These are phyloP conservation scores for Crax fasciolata DNA, from an alignment of 2,797 vertebrate species.

Conservation along the genomic window DNA sequence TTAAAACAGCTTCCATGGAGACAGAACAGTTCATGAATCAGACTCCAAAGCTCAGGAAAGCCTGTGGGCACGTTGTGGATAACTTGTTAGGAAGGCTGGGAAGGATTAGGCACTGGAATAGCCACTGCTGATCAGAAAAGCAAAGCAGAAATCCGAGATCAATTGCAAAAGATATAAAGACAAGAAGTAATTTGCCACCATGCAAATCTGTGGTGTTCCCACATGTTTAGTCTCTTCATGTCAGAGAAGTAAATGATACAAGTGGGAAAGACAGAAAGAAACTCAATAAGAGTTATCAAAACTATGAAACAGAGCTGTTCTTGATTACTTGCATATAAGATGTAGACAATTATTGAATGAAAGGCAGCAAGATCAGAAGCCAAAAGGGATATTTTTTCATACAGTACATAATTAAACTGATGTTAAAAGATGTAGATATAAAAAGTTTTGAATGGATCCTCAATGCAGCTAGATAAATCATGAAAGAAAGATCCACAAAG, in stretches of 20 bases:
- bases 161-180: neutral
- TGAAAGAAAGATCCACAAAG: neutral
- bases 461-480: neutral
- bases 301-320: neutral
- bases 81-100: neutral
- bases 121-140: neutral
- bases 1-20: neutral
- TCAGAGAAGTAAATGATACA: neutral
- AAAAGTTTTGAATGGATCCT: neutral
- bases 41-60: neutral
- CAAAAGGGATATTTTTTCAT: neutral
- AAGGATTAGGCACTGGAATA: neutral
- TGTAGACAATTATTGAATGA: neutral
- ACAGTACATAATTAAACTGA: neutral
- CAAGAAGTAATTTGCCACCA: neutral
- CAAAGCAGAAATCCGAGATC: neutral
- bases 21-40: neutral
- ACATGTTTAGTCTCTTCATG: neutral
- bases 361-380: neutral
- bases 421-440: neutral
- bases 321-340: neutral
- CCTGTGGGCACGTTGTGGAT: rapidly evolving
- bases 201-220: neutral
- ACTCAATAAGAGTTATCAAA: neutral
- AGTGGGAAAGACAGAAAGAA: neutral